Conservation (phyloP, 2,888 invertebrate genomes). For the Tenthredo livida region DNA sequence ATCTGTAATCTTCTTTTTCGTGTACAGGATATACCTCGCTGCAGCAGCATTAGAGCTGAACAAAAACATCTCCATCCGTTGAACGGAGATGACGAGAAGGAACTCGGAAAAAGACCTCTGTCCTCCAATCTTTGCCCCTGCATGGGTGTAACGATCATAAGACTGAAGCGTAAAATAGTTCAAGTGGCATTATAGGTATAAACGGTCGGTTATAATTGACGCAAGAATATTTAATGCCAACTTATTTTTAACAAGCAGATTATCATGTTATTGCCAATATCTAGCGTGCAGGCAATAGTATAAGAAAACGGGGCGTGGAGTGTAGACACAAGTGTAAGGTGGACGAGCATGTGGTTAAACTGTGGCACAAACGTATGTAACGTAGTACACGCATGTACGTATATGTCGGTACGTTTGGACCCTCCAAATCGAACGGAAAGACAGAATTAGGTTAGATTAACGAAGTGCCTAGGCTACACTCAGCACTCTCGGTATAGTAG, state of each 20-base stretch:
- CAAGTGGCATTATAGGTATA: no score
- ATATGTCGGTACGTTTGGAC: slow-evolving; percentile 10
- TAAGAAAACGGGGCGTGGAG: not conserved
- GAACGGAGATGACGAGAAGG: not conserved
- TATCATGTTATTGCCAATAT: not conserved
- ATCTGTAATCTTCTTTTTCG: not conserved
- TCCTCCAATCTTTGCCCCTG: not conserved
- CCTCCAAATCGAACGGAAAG: slow-evolving; percentile 52
- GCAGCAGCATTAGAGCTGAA: not conserved
- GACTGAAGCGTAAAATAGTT: not conserved
- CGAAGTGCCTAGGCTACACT: slow-evolving; percentile 14
- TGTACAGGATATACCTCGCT: not conserved
- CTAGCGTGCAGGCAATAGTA: not conserved
- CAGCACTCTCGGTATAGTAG: not conserved
- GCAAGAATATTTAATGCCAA: not conserved
- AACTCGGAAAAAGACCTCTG: not conserved
- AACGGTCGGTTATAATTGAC: not conserved
- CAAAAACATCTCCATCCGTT: not conserved
- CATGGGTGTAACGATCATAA: not conserved
- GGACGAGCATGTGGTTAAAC: not conserved
- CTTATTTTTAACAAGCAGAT: not conserved
- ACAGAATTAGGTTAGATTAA: slow-evolving; percentile 50
- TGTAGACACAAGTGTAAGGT: slow-evolving; percentile 14
- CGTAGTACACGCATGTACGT: not conserved
- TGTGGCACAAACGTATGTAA: not conserved